These are phyloP conservation scores for Rhizomys pruinosus DNA, from an alignment of 2,113 vertebrate genomes.

Conservation along the genomic window DNA sequence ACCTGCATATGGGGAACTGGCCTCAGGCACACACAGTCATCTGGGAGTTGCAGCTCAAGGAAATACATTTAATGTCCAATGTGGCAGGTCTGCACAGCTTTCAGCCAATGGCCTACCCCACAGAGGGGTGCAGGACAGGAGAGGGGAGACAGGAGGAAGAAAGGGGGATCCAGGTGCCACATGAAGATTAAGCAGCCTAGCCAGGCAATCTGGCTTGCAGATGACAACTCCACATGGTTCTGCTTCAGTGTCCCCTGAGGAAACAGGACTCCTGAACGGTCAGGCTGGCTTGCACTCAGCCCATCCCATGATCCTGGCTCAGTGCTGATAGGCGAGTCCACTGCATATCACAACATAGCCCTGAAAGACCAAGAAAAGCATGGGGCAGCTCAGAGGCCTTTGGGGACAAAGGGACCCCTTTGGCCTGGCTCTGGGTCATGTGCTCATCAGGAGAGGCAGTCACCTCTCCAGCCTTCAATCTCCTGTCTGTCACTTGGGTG, in stretches of 20 bases:
- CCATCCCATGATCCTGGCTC: not conserved
- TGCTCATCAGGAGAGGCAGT: not conserved
- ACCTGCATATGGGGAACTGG: not conserved
- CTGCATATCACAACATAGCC: conserved; percentile 75
- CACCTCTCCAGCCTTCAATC: not conserved
- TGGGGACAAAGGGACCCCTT: accelerated
- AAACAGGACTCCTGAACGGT: not conserved
- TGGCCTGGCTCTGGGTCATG: not conserved
- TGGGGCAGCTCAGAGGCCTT: not conserved
- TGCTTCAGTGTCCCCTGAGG: conserved; percentile 30
- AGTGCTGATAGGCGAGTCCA: conserved; percentile 64
- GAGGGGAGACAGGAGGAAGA: not conserved
- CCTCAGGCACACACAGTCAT: not conserved
- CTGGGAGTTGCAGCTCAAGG: conserved; percentile 50
- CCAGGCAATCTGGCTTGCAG: not conserved
- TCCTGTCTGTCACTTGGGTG: not conserved
- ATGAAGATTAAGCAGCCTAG: not conserved
- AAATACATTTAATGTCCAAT: conserved; percentile 72
- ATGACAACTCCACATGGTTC: not conserved
- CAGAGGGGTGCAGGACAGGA: too few species aligned
- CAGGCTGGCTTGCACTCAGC: not conserved
- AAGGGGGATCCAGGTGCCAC: not conserved
- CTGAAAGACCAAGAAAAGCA: conserved; percentile 58
- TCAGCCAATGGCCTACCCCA: not conserved
- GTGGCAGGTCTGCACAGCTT: not conserved